These are phyloP conservation scores for Thecocarcelia acutangulata DNA, from an alignment of 2,888 invertebrate species.

Conservation along the genomic window DNA sequence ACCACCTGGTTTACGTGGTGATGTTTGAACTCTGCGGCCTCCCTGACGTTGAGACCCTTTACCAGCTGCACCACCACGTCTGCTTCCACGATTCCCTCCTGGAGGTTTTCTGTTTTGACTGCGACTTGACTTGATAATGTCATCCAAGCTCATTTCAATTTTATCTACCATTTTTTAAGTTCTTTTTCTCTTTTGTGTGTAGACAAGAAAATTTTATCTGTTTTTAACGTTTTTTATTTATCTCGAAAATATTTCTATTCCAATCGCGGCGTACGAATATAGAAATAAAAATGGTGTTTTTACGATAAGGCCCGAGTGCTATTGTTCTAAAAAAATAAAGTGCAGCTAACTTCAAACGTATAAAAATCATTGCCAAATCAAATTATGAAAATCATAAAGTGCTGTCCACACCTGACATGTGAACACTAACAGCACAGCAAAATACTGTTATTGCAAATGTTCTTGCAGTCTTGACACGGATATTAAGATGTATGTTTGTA, in stretches of 20 bases:
- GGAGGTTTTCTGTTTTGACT: slow-evolving; percentile 81
- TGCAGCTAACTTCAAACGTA: slow-evolving; percentile 40
- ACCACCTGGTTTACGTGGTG: slow-evolving; percentile 78
- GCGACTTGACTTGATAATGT: slow-evolving; percentile 94
- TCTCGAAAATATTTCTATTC: slow-evolving; percentile 10
- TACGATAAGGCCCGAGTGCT: slow-evolving; percentile 33
- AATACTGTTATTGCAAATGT: no score
- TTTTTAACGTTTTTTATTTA: not conserved
- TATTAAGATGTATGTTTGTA: no score
- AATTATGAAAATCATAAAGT: no score
- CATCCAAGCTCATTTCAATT: slow-evolving; percentile 98
- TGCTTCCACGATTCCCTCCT: slow-evolving; percentile 80
- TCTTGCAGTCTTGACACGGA: no score
- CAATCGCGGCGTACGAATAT: slow-evolving; percentile 37
- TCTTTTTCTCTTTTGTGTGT: not conserved
- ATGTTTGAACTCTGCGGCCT: slow-evolving; percentile 86
- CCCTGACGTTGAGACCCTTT: slow-evolving; percentile 73
- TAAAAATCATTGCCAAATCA: slow-evolving; percentile 3
- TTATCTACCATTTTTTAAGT: slow-evolving; percentile 91
- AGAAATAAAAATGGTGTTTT: slow-evolving; percentile 62
- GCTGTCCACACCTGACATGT: no score
- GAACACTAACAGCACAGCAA: no score
- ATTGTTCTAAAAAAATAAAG: slow-evolving; percentile 20
- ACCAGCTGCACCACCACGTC: slow-evolving; percentile 80
- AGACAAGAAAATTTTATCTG: not conserved